phyloP scores from a whole-genome alignment of 2,113 vertebrate genomes.

The Delphinapterus leucas region DNA sequence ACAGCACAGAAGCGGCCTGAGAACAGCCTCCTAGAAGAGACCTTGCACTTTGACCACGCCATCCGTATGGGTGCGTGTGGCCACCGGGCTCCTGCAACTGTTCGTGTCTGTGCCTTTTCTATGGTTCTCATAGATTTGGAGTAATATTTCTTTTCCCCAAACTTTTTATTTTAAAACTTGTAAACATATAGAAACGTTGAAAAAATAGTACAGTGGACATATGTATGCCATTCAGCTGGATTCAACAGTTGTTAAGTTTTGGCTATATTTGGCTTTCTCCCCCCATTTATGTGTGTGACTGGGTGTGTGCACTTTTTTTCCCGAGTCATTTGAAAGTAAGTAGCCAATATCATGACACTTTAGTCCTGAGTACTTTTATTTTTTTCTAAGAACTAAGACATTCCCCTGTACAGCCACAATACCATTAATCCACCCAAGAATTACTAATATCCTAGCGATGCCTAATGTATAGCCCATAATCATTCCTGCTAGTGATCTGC shows the following conservation, averaged over 20 bases:
- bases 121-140: neutral
- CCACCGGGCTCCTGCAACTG: neutral
- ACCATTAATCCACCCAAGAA: neutral
- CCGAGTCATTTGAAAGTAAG: neutral
- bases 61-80: conserved; percentile 86
- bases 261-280: neutral
- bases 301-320: neutral
- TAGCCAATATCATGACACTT: neutral
- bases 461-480: neutral
- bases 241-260: neutral
- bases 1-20: conserved; percentile 91
- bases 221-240: neutral
- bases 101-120: neutral
- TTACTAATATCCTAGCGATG: neutral
- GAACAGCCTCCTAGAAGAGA: conserved; percentile 96
- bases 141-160: neutral
- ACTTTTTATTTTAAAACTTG: neutral
- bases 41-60: conserved; percentile 91
- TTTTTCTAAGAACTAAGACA: neutral
- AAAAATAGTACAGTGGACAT: neutral
- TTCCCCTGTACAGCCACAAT: neutral
- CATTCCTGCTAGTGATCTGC: neutral
- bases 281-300: too few relatives aligned
- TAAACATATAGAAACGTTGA: neutral
- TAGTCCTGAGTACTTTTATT: neutral